These are phyloP conservation scores for Syngnathus scovelli DNA, from an alignment of 2,113 vertebrate species.

Conservation along the genomic window DNA sequence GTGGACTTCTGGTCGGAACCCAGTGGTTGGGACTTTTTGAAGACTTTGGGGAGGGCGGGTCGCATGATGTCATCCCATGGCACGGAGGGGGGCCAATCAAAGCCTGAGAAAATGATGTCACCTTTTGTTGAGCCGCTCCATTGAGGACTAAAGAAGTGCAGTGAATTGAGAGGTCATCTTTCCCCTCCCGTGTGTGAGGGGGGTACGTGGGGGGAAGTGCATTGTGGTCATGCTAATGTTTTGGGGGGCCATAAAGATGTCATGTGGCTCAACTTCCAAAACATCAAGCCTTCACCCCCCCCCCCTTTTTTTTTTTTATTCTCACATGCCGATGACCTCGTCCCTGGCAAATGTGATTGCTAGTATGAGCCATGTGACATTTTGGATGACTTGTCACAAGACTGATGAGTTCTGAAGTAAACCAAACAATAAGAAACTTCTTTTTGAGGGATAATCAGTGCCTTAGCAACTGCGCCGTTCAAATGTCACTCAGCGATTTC, in stretches of 20 bases:
- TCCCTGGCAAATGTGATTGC: conserved; percentile 39
- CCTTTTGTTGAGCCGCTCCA: conserved; percentile 76
- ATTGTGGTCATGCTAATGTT: conserved; percentile 76
- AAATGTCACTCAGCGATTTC: background rate
- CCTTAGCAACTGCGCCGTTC: conserved; percentile 31
- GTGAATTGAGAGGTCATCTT: conserved; percentile 79
- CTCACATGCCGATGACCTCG: conserved; percentile 39
- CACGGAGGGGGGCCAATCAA: conserved; percentile 74
- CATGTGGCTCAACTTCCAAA: conserved; percentile 70
- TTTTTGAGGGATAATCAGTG: conserved; percentile 53
- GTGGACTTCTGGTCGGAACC: conserved; percentile 2
- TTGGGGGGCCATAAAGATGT: conserved; percentile 79
- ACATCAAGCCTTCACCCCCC: conserved; percentile 33
- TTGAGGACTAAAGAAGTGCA: conserved; percentile 81
- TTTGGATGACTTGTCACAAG: conserved; percentile 66
- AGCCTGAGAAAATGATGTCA: conserved; percentile 81
- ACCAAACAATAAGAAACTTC: conserved; percentile 54
- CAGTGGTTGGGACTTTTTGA: conserved; percentile 28
- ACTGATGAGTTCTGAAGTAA: conserved; percentile 31
- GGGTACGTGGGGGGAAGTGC: conserved; percentile 42
- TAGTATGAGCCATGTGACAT: conserved; percentile 52
- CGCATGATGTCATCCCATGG: conserved; percentile 77
- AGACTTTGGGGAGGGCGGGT: conserved; percentile 11
- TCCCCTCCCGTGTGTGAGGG: conserved; percentile 42
- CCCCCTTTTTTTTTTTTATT: conserved; percentile 5